A percentile compares a stretch with the other conserved stretches of the same genome.
phyloP scores from a whole-genome alignment of 2,113 vertebrate genomes.

The Erpornis zantholeuca region DNA sequence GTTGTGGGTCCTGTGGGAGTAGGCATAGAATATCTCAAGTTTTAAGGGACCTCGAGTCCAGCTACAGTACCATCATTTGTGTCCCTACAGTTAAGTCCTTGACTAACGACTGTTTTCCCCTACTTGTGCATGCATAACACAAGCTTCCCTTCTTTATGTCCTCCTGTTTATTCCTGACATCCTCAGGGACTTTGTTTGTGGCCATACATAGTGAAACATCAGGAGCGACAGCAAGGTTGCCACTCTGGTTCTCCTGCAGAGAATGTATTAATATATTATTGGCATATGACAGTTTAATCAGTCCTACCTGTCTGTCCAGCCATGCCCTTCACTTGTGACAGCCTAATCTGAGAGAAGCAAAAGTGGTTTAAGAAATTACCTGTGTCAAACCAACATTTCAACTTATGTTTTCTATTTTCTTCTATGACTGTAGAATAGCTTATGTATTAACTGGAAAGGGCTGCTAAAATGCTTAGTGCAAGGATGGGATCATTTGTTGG shows the following conservation, averaged over 20 bases:
- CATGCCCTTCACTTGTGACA: neutral
- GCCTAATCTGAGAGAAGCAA: conserved; percentile 3
- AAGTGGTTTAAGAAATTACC: neutral
- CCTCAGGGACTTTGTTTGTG: neutral
- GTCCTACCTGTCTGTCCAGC: neutral
- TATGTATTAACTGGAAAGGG: neutral
- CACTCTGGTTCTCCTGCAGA: neutral
- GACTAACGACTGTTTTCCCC: neutral
- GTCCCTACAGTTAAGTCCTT: neutral
- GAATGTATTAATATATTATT: neutral
- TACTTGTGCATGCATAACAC: neutral
- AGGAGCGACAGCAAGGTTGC: neutral
- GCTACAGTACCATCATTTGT: neutral
- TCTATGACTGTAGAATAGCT: neutral
- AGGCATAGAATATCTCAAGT: neutral
- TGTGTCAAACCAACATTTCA: neutral
- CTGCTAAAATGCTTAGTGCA: neutral
- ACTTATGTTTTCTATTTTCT: neutral
- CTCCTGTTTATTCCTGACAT: neutral
- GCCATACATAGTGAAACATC: neutral
- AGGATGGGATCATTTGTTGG: neutral
- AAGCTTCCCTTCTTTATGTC: neutral
- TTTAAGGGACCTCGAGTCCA: neutral
- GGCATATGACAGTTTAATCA: conserved; percentile 40
- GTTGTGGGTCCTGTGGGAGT: neutral